Evolutionary conservation across 2,797 vertebrate species (phyloP).

Genomic region (Urophycis tenuis): DNA sequence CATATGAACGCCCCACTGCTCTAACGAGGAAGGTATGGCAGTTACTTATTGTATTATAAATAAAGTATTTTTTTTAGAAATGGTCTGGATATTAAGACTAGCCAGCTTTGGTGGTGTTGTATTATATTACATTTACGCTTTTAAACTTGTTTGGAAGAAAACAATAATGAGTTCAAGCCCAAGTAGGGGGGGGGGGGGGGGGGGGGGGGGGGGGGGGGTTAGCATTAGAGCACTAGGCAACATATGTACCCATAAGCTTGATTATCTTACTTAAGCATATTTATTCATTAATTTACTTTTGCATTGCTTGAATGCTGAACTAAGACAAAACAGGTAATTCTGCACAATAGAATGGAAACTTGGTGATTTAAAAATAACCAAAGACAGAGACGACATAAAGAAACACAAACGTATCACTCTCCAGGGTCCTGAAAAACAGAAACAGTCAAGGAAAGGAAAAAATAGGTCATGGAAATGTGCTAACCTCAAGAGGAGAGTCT

Average conservation of each 20-base stretch:
- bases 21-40: neutral
- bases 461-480: neutral
- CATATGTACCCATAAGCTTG: neutral
- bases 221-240: neutral
- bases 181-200: too few species aligned
- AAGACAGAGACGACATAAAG: neutral
- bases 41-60: neutral
- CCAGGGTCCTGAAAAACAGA: neutral
- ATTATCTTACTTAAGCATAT: neutral
- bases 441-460: neutral
- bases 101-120: neutral
- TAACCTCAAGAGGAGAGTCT: constrained; percentile 20
- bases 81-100: neutral
- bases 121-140: neutral
- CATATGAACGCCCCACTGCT: neutral
- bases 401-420: neutral
- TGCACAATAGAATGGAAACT: neutral
- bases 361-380: too few species aligned
- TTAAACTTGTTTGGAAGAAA: neutral
- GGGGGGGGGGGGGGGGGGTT: too few species aligned
- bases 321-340: neutral
- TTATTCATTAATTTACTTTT: neutral
- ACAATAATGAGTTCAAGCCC: neutral
- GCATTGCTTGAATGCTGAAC: neutral
- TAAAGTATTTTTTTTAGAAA: neutral